Percentiles rank a stretch among this genome's conserved stretches.
These are phyloP conservation scores for Channa striata DNA, from an alignment of 2,797 vertebrate species.

Conservation along the genomic window DNA sequence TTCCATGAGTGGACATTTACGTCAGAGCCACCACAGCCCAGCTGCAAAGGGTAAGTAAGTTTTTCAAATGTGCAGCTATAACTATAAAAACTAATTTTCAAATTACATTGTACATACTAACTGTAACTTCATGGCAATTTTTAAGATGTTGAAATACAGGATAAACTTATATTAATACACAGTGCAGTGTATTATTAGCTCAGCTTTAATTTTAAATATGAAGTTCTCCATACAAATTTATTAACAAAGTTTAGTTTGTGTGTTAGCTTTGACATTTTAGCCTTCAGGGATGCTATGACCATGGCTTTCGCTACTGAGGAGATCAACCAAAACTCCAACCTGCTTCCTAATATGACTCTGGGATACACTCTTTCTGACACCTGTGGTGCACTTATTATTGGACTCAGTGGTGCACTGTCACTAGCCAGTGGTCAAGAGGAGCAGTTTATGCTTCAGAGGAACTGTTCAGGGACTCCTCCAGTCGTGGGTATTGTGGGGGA, in stretches of 20 bases:
- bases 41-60: conserved; percentile 66
- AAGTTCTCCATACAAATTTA: too few relatives aligned
- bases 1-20: conserved; percentile 74
- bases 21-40: conserved; percentile 70
- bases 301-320: conserved; percentile 81
- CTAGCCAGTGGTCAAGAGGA: conserved; percentile 64
- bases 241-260: not conserved
- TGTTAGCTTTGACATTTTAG: conserved; percentile 56
- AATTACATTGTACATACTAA: too few relatives aligned
- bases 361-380: conserved; percentile 81
- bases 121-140: too few relatives aligned
- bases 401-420: conserved; percentile 75
- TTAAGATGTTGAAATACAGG: not conserved
- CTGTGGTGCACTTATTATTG: conserved; percentile 75
- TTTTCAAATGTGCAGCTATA: not conserved
- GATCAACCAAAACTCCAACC: conserved; percentile 75
- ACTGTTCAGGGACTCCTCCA: conserved; percentile 47
- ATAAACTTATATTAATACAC: not conserved
- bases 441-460: conserved; percentile 43
- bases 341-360: conserved; percentile 81
- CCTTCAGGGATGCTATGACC: conserved; percentile 74
- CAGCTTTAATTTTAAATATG: too few relatives aligned
- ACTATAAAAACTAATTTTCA: too few relatives aligned
- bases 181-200: not conserved
- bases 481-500: conserved; percentile 70